phyloP scores from a whole-genome alignment of 2,113 vertebrate species.

The Calonectris borealis region DNA sequence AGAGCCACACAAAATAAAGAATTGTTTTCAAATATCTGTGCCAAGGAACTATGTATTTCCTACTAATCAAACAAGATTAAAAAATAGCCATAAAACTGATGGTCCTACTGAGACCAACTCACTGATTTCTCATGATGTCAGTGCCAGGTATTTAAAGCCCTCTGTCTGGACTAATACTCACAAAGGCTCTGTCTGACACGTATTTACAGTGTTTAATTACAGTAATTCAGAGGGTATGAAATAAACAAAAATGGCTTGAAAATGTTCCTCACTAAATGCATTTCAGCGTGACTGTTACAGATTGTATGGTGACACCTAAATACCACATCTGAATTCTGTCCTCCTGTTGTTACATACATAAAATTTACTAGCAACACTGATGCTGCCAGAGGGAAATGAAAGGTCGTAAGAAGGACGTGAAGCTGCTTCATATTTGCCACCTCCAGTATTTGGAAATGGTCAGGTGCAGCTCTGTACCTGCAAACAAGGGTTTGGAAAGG shows the following conservation, averaged over 20 bases:
- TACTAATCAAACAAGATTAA: background rate
- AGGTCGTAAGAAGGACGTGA: background rate
- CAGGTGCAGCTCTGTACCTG: background rate
- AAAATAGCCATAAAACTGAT: background rate
- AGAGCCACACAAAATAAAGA: background rate
- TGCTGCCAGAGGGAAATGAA: background rate
- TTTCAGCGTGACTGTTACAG: background rate
- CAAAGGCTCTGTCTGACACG: background rate
- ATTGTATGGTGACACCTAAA: background rate
- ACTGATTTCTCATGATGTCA: background rate
- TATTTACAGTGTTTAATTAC: background rate
- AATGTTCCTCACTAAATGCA: background rate
- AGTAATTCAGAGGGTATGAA: background rate
- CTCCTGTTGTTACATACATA: background rate
- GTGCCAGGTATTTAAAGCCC: background rate
- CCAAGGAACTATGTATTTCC: background rate
- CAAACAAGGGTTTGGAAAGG: background rate
- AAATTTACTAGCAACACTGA: background rate
- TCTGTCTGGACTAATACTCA: background rate
- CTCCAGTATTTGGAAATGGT: background rate
- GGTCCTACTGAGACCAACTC: background rate
- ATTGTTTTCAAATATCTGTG: background rate
- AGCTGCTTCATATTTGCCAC: background rate
- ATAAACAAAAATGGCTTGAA: background rate
- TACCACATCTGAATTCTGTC: background rate